Evolutionary conservation across 2,888 invertebrate genomes (phyloP).

Genomic region (Parnassius glacialis): DNA sequence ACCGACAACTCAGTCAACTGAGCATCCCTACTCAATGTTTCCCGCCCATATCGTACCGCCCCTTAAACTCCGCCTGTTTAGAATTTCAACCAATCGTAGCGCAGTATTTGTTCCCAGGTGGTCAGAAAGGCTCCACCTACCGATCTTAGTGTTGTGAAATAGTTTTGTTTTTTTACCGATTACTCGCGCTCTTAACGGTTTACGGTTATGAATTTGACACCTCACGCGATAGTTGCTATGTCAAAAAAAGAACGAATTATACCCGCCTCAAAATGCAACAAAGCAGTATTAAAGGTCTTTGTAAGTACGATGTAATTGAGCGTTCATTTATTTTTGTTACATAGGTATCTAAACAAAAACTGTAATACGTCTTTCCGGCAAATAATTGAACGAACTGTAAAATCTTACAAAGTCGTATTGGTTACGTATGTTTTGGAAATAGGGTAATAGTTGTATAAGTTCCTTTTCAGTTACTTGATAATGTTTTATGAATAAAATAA

Average conservation of each 20-base stretch:
- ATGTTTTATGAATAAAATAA: too few species aligned
- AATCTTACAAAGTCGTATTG: too few species aligned
- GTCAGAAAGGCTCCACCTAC: slow-evolving; percentile 52
- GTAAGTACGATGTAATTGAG: slow-evolving; percentile 9
- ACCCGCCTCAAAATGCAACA: slow-evolving; percentile 26
- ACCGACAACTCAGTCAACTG: slow-evolving; percentile 62
- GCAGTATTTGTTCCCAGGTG: slow-evolving; percentile 48
- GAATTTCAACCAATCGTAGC: slow-evolving; percentile 54
- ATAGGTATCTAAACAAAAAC: too few species aligned
- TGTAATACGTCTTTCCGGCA: too few species aligned
- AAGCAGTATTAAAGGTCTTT: slow-evolving; percentile 23
- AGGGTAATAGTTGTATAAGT: too few species aligned
- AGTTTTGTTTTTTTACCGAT: slow-evolving; percentile 60
- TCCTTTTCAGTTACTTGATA: too few species aligned
- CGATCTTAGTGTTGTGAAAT: slow-evolving; percentile 72
- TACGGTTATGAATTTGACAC: slow-evolving; percentile 63
- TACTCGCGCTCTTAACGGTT: slow-evolving; percentile 44
- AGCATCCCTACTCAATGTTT: slow-evolving; percentile 55
- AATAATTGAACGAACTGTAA: too few species aligned
- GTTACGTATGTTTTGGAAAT: too few species aligned
- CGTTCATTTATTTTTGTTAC: neutral
- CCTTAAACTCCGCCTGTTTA: slow-evolving; percentile 58
- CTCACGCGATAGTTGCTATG: slow-evolving; percentile 57
- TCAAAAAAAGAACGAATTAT: slow-evolving; percentile 30
- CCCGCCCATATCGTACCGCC: slow-evolving; percentile 44